phyloP scores from a whole-genome alignment of 2,888 invertebrate genomes.

The Notodonta ziczac region DNA sequence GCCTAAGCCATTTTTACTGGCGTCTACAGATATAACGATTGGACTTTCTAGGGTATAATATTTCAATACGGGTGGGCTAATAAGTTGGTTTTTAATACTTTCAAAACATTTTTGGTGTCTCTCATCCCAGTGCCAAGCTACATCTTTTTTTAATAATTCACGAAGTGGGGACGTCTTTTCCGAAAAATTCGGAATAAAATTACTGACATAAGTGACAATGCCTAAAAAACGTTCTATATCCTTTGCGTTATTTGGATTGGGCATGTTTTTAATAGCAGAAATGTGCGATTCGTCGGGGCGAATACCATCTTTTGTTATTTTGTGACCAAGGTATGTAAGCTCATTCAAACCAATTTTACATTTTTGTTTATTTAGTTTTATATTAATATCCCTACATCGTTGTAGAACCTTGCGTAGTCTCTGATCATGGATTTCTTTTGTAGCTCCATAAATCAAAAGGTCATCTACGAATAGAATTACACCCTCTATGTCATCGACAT shows the following conservation, averaged over 20 bases:
- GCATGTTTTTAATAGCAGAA: constrained; percentile 30
- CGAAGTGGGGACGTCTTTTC: constrained; percentile 25
- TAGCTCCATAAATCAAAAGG: constrained; percentile 6
- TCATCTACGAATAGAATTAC: constrained; percentile 4
- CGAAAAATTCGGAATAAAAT: constrained; percentile 33
- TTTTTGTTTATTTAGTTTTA: constrained; percentile 30
- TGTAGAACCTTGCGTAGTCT: constrained; percentile 18
- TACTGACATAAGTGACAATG: constrained; percentile 32
- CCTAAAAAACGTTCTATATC: constrained; percentile 34
- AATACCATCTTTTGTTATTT: constrained; percentile 22
- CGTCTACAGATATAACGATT: constrained; percentile 15
- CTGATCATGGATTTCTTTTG: constrained; percentile 14
- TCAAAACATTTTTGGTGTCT: constrained; percentile 18
- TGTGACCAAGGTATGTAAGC: constrained; percentile 30
- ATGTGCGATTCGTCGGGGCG: constrained; percentile 27
- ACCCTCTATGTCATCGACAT: not conserved
- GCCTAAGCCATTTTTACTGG: constrained; percentile 31
- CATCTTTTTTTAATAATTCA: constrained; percentile 30
- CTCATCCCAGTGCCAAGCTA: constrained; percentile 30
- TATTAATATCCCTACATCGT: constrained; percentile 22
- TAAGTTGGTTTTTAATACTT: constrained; percentile 14
- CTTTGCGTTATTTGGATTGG: constrained; percentile 23
- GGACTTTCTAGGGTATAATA: constrained; percentile 26
- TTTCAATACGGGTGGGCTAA: constrained; percentile 22
- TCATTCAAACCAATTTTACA: constrained; percentile 24